These are phyloP conservation scores for Labeo calbasu DNA, from an alignment of 2,797 vertebrate species.

Conservation along the genomic window DNA sequence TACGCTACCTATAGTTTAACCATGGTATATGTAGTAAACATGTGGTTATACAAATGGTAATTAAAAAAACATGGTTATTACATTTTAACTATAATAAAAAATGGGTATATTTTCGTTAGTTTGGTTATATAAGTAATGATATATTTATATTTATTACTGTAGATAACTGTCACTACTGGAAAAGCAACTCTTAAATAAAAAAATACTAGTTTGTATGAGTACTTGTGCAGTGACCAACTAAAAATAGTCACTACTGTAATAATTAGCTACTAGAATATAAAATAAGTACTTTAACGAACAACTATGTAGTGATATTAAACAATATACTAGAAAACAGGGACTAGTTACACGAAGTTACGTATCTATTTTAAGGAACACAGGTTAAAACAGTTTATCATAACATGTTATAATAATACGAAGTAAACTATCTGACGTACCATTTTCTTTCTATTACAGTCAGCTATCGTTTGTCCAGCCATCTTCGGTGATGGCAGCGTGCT, in stretches of 20 bases:
- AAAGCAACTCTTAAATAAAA: background rate
- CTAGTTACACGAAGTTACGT: background rate
- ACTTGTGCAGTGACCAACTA: background rate
- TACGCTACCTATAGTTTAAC: no score
- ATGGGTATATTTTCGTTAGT: no score
- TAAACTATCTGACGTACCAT: constrained; percentile 66
- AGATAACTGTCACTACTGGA: background rate
- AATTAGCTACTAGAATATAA: background rate
- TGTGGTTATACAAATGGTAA: no score
- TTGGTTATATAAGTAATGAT: background rate
- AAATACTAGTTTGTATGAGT: background rate
- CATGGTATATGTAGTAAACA: no score
- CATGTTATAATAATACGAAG: background rate
- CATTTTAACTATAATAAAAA: no score
- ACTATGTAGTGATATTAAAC: background rate
- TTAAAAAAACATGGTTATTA: no score
- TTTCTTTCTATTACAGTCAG: constrained; percentile 55
- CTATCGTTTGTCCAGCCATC: constrained; percentile 58
- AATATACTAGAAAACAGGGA: background rate
- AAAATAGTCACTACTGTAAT: background rate
- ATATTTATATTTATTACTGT: background rate
- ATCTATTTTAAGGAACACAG: background rate
- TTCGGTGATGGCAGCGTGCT: constrained; percentile 18
- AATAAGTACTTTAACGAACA: background rate
- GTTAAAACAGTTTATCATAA: background rate